phyloP scores from a whole-genome alignment of 2,797 vertebrate genomes.

The Epinephelus awoara region DNA sequence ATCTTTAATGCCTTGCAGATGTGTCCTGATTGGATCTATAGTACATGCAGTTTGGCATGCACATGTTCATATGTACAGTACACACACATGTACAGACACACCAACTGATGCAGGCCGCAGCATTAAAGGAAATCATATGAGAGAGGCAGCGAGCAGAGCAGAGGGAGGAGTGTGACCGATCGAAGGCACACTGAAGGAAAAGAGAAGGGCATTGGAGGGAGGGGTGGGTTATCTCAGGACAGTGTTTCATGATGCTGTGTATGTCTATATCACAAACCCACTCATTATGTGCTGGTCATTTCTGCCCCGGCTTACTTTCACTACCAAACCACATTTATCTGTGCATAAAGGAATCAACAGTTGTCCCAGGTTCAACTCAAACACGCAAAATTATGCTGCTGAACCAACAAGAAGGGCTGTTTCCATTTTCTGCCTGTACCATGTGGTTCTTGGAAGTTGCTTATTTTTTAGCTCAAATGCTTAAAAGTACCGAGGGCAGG shows the following conservation, averaged over 20 bases:
- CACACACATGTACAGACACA: slow-evolving; percentile 5
- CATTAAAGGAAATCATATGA: slow-evolving; percentile 36
- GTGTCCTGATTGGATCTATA: slow-evolving; percentile 44
- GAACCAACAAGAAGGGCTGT: slow-evolving; percentile 28
- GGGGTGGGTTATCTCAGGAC: slow-evolving; percentile 57
- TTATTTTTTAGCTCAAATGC: slow-evolving; percentile 25
- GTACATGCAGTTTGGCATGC: slow-evolving; percentile 6
- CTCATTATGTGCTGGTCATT: slow-evolving; percentile 34
- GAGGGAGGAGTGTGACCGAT: slow-evolving; percentile 24
- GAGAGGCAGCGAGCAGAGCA: not conserved
- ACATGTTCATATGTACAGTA: slow-evolving; percentile 18
- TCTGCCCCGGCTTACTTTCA: slow-evolving; percentile 15
- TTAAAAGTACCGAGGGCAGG: slow-evolving; percentile 14
- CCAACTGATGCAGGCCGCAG: slow-evolving; percentile 3
- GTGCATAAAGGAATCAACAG: slow-evolving; percentile 22
- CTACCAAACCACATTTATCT: slow-evolving; percentile 42
- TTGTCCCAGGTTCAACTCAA: slow-evolving; percentile 44
- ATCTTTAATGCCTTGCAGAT: slow-evolving; percentile 64
- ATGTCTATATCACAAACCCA: slow-evolving; percentile 26
- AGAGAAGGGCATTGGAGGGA: slow-evolving; percentile 35
- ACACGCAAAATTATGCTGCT: slow-evolving; percentile 24
- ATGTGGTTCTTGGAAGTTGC: slow-evolving; percentile 54
- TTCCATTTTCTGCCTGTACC: slow-evolving; percentile 41
- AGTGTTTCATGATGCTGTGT: slow-evolving; percentile 41
- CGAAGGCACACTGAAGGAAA: slow-evolving; percentile 34